These are phyloP conservation scores for Lucinisca nassula DNA, from an alignment of 2,888 invertebrate species.

Conservation along the genomic window DNA sequence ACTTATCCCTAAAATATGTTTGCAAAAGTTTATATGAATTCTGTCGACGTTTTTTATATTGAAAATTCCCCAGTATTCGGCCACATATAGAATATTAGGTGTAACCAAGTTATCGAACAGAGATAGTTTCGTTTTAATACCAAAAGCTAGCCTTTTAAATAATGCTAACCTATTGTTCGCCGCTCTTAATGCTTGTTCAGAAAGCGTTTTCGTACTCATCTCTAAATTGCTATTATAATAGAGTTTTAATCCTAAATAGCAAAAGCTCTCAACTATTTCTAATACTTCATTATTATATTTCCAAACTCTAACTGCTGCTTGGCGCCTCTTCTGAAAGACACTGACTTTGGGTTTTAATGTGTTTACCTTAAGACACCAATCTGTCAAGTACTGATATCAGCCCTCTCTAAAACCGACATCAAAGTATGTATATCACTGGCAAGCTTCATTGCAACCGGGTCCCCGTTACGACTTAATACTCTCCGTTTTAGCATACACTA, in stretches of 20 bases:
- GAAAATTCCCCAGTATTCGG: not conserved
- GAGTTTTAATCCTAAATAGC: not conserved
- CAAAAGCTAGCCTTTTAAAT: not conserved
- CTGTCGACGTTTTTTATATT: not conserved
- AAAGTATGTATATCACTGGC: too few relatives aligned
- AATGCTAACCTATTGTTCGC: not conserved
- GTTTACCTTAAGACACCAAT: not conserved
- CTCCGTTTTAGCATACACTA: too few relatives aligned
- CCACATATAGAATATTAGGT: not conserved
- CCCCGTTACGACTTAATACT: too few relatives aligned
- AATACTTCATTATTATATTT: not conserved
- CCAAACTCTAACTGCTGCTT: not conserved
- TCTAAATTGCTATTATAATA: not conserved
- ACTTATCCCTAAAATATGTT: not conserved
- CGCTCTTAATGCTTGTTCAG: not conserved
- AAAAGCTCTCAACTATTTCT: not conserved
- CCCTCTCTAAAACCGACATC: too few relatives aligned
- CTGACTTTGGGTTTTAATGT: not conserved
- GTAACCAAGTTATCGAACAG: not conserved
- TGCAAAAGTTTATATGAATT: not conserved
- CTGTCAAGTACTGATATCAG: not conserved
- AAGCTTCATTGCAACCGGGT: too few relatives aligned
- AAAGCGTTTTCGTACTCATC: not conserved
- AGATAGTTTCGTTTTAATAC: not conserved
- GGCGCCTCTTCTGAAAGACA: not conserved